A percentile compares a stretch with the other conserved stretches of the same genome.
Conservation (phyloP, 2,888 invertebrate genomes). For the Drosophila longiperda region DNA sequence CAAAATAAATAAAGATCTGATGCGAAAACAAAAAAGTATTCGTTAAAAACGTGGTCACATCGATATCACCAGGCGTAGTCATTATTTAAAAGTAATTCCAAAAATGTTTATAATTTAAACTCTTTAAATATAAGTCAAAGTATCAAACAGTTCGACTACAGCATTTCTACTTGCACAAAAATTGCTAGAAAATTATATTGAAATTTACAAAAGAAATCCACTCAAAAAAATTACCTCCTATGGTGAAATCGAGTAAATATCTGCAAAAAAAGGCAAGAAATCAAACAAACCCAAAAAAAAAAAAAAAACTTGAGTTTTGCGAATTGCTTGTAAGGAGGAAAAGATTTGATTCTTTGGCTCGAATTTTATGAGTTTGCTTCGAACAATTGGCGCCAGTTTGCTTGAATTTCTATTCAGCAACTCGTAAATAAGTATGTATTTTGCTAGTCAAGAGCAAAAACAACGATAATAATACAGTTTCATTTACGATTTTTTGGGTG, state of each 20-base stretch:
- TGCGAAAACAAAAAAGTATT: no score
- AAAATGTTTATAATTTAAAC: not conserved
- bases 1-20: not conserved
- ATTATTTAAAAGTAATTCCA: not conserved
- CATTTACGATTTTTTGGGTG: slow-evolving; percentile 41
- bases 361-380: slow-evolving; percentile 42
- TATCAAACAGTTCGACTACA: not conserved
- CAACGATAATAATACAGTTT: slow-evolving; percentile 23
- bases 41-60: not conserved
- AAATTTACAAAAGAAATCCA: not conserved
- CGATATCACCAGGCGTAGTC: not conserved
- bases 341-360: slow-evolving; percentile 31
- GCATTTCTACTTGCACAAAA: not conserved
- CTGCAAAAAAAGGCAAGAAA: not conserved
- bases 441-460: slow-evolving; percentile 22
- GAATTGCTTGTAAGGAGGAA: slow-evolving; percentile 12
- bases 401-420: slow-evolving; percentile 35
- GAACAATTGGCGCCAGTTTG: slow-evolving; percentile 59
- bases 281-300: not conserved
- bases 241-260: not conserved
- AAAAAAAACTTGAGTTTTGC: slow-evolving; percentile 13
- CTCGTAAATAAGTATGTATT: slow-evolving; percentile 58
- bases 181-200: not conserved
- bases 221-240: not conserved
- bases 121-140: not conserved